These are phyloP conservation scores for Ataeniobius toweri DNA, from an alignment of 2,797 vertebrate genomes.

Conservation along the genomic window DNA sequence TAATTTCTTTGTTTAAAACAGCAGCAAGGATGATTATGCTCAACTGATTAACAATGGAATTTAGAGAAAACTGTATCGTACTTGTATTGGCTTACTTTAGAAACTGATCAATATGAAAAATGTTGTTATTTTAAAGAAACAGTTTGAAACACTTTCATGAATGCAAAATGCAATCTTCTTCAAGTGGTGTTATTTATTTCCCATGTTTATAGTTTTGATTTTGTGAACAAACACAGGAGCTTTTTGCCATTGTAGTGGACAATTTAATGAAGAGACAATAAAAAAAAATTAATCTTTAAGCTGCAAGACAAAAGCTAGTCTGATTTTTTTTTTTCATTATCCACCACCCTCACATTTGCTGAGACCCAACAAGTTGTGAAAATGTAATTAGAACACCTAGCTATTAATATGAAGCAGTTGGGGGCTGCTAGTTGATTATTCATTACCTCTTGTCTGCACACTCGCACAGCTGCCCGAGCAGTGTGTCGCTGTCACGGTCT, in stretches of 20 bases:
- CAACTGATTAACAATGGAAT: slow-evolving; percentile 9
- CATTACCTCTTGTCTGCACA: slow-evolving; percentile 82
- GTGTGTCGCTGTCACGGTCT: slow-evolving; percentile 73
- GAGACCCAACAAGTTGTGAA: slow-evolving; percentile 65
- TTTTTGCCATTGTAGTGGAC: slow-evolving; percentile 8
- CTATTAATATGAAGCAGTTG: slow-evolving; percentile 82
- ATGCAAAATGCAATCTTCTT: slow-evolving; percentile 10
- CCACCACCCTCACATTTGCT: slow-evolving; percentile 38
- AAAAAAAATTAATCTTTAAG: slow-evolving; percentile 8
- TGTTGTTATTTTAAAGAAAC: slow-evolving; percentile 5
- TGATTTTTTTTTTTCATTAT: slow-evolving; percentile 29
- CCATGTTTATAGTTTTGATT: slow-evolving; percentile 26
- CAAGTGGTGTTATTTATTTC: slow-evolving; percentile 7
- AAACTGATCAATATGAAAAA: slow-evolving; percentile 7
- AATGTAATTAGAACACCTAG: slow-evolving; percentile 83
- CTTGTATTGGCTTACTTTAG: neutral
- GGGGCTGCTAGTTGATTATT: slow-evolving; percentile 80
- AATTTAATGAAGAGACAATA: neutral
- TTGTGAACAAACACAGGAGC: neutral
- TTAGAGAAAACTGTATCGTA: neutral
- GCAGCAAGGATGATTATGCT: slow-evolving; percentile 15
- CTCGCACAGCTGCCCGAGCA: slow-evolving; percentile 81
- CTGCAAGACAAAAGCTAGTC: neutral
- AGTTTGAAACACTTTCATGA: slow-evolving; percentile 7
- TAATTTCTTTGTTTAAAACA: slow-evolving; percentile 17